Evolutionary conservation across 2,797 vertebrate genomes (phyloP).

Genomic region (Halcyon smyrnensis): DNA sequence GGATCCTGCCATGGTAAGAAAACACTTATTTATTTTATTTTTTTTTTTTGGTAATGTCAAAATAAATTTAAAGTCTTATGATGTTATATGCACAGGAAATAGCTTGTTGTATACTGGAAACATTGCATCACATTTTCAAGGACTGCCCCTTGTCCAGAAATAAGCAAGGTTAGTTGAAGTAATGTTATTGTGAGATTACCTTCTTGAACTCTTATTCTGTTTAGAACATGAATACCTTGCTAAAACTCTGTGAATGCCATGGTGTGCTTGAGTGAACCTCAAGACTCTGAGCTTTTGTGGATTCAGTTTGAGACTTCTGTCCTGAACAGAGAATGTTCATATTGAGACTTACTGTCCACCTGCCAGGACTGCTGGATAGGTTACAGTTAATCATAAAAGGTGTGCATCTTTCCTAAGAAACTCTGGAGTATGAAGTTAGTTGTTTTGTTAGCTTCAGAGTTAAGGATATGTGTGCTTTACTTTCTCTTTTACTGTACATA

Average conservation of each 20-base stretch:
- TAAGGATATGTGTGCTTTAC: not conserved
- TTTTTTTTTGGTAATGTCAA: too few species aligned
- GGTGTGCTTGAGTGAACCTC: not conserved
- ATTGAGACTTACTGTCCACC: not conserved
- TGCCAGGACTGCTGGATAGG: not conserved
- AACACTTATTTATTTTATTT: not conserved
- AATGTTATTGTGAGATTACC: too few species aligned
- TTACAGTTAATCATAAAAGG: not conserved
- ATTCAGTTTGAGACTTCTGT: not conserved
- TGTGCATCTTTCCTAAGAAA: not conserved
- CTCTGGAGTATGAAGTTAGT: not conserved
- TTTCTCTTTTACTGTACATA: not conserved
- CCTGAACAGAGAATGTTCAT: not conserved
- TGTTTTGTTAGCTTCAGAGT: not conserved
- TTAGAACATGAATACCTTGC: not conserved
- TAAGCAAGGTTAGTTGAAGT: not conserved
- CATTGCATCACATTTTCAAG: not conserved
- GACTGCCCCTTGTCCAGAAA: not conserved
- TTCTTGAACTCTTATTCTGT: not conserved
- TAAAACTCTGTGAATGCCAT: not conserved
- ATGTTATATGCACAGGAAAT: not conserved
- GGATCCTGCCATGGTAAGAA: slow-evolving; percentile 90
- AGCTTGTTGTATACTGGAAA: not conserved
- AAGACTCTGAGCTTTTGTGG: not conserved
- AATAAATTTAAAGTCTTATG: too few species aligned